Conservation (phyloP, 30 jellyfish, hydroid and myxozoan species). For the Aurelia aurita region DNA sequence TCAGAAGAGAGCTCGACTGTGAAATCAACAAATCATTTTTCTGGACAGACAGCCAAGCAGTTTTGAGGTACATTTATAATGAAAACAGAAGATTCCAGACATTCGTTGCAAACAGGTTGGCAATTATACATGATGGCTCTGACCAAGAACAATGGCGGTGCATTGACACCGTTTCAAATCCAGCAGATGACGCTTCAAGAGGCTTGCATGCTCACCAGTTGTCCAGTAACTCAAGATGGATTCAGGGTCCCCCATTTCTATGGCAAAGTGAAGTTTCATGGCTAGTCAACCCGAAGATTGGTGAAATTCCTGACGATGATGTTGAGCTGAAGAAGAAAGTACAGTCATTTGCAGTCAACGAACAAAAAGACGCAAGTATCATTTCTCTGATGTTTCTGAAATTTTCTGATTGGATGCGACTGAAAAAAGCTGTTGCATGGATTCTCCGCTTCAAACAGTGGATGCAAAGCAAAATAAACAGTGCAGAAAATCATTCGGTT, state of each 20-base stretch:
- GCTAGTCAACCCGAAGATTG: background rate
- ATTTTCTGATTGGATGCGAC: conserved; percentile 9
- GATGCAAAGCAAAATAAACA: no score
- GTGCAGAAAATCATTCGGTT: background rate
- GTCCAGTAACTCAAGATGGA: conserved; percentile 16
- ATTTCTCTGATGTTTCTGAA: background rate
- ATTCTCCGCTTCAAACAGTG: no score
- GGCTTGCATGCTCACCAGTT: conserved; percentile 13
- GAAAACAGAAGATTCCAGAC: conserved; percentile 21
- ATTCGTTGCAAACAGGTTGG: conserved; percentile 54
- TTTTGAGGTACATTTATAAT: conserved; percentile 47
- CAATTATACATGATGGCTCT: conserved; percentile 62
- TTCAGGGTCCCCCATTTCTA: no score
- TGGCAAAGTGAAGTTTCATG: conserved; percentile 9
- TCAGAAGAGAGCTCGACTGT: conserved; percentile 34
- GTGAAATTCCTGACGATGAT: conserved; percentile 29
- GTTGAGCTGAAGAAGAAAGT: conserved; percentile 8
- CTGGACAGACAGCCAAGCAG: conserved; percentile 73
- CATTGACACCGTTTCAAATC: conserved; percentile 15
- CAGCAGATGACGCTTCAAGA: conserved; percentile 62
- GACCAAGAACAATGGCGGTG: conserved; percentile 71
- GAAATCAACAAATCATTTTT: background rate
- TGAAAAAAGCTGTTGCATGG: conserved; percentile 28
- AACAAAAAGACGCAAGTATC: background rate
- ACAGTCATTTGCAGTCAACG: conserved; percentile 1